Conservation (phyloP, 2,797 vertebrate species). For the Squalus acanthias region DNA sequence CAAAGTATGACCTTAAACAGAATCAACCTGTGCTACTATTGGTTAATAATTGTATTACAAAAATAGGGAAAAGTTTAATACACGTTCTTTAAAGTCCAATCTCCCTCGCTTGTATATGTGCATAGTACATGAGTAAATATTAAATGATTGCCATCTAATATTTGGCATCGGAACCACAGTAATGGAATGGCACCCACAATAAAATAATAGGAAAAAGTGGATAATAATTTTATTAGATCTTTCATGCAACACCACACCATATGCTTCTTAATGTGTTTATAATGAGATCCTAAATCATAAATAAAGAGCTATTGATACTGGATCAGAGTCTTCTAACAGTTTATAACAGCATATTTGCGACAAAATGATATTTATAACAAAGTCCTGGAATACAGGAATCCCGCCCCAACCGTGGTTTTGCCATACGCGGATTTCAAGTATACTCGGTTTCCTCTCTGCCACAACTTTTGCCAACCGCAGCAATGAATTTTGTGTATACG, state of each 20-base stretch:
- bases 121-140: not conserved
- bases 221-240: not conserved
- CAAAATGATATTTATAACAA: not conserved
- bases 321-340: not conserved
- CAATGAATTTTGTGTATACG: no score
- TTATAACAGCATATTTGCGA: not conserved
- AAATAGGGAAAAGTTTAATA: not conserved
- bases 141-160: not conserved
- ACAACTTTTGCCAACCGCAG: no score
- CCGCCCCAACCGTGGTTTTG: no score
- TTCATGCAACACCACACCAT: not conserved
- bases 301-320: not conserved
- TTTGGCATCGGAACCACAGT: not conserved
- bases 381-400: not conserved
- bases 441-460: no score
- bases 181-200: not conserved
- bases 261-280: not conserved
- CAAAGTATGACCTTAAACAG: not conserved
- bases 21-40: not conserved
- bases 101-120: not conserved
- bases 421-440: no score
- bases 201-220: not conserved
- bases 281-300: not conserved
- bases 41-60: not conserved
- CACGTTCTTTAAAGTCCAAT: not conserved